A percentile compares a stretch with the other conserved stretches of the same genome.
These are phyloP conservation scores for Plecotus auritus DNA, from an alignment of 2,113 vertebrate species.

Conservation along the genomic window DNA sequence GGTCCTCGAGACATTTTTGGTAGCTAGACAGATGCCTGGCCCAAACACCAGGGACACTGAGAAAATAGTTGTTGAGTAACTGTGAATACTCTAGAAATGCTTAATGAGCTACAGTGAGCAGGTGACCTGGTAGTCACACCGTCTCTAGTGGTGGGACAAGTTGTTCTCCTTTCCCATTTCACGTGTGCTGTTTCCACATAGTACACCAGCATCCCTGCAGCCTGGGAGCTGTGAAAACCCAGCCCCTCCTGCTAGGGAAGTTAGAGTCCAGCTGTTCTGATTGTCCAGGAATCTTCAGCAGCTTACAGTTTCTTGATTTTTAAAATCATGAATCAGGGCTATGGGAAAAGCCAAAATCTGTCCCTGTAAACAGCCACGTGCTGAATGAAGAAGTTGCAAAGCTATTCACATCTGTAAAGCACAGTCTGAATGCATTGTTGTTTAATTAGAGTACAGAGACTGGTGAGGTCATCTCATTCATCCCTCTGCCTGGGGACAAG, in stretches of 20 bases:
- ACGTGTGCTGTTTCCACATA: not conserved
- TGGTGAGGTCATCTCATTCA: not conserved
- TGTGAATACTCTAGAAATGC: not conserved
- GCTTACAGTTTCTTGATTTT: not conserved
- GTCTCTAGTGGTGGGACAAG: fast-evolving
- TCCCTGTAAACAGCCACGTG: not conserved
- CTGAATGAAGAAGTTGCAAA: not conserved
- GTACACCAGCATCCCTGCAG: not conserved
- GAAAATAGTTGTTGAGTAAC: not conserved
- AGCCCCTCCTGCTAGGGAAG: not conserved
- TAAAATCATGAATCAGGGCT: not conserved
- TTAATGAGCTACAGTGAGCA: not conserved
- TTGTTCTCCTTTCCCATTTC: not conserved
- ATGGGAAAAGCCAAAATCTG: not conserved
- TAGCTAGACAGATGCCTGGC: not conserved
- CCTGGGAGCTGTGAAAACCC: not conserved
- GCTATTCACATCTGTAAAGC: not conserved
- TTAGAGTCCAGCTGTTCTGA: not conserved
- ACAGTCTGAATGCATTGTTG: fast-evolving
- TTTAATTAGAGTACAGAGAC: not conserved
- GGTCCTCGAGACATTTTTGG: not conserved
- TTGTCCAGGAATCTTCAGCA: not conserved
- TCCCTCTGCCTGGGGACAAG: not conserved
- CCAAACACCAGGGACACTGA: not conserved
- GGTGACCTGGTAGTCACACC: not conserved